Conservation (phyloP, 2,888 invertebrate genomes). For the Timema cristinae region DNA sequence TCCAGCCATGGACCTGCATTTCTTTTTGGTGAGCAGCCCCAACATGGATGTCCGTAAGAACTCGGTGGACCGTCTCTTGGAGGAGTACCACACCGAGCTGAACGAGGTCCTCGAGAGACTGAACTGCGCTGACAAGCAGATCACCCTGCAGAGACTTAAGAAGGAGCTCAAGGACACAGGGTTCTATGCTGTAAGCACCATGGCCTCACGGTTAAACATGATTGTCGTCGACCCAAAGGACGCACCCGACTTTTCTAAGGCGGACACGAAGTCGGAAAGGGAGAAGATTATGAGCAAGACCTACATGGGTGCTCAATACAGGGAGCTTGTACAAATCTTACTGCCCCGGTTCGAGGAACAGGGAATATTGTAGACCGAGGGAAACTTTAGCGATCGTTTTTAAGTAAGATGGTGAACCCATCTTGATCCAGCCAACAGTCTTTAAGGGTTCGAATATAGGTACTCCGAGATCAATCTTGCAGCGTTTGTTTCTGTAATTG, state of each 20-base stretch:
- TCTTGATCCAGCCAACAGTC: no score
- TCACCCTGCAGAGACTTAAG: neutral
- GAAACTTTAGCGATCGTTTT: no score
- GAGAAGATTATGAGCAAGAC: no score
- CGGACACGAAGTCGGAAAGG: no score
- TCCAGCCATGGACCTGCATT: constrained; percentile 26
- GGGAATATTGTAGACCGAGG: no score
- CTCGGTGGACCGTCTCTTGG: neutral
- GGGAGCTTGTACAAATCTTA: no score
- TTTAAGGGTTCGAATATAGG: no score
- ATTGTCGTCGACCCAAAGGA: constrained; percentile 32
- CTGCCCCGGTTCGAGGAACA: no score
- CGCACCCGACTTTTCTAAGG: constrained; percentile 15
- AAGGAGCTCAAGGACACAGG: constrained; percentile 9
- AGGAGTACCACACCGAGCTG: constrained; percentile 14
- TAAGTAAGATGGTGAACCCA: no score
- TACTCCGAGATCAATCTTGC: no score
- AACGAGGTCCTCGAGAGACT: neutral
- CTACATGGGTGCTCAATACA: no score
- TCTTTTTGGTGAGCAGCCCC: constrained; percentile 25
- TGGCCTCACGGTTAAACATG: constrained; percentile 32
- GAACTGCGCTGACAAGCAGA: neutral
- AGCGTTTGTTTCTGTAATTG: no score
- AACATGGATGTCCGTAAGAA: constrained; percentile 6
- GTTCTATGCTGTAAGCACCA: constrained; percentile 27